A percentile compares a stretch with the other conserved stretches of the same genome.
Evolutionary conservation across 1,140 invertebrate genomes (phyloP).

Genomic region (Rhopalosiphum padi): DNA sequence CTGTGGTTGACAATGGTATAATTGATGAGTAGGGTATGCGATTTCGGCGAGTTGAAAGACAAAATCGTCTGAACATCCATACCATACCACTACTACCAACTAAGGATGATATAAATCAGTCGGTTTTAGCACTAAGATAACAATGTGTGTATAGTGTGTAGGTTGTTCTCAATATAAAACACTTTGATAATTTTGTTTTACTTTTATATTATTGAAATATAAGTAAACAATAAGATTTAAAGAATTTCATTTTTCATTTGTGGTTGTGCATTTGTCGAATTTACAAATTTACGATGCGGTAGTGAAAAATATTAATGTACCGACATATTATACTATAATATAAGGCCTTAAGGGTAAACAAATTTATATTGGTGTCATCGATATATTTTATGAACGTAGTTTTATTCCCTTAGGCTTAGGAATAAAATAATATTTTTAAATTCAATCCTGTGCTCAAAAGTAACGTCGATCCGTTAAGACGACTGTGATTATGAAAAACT

Average conservation of each 20-base stretch:
- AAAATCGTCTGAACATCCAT: neutral
- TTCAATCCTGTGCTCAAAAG: too few relatives aligned
- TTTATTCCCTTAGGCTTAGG: neutral
- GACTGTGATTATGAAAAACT: neutral
- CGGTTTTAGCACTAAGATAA: neutral
- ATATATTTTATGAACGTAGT: neutral
- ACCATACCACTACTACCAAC: neutral
- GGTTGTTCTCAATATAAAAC: too few relatives aligned
- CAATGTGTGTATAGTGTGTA: too few relatives aligned
- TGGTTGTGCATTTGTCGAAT: too few relatives aligned
- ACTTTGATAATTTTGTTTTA: neutral
- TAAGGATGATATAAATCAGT: neutral
- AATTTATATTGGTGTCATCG: neutral
- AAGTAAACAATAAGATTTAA: neutral
- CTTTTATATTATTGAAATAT: neutral
- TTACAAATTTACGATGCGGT: too few relatives aligned
- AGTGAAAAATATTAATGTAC: neutral
- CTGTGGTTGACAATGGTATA: neutral
- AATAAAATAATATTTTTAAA: neutral
- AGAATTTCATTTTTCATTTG: too few relatives aligned
- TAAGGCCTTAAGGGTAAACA: too few relatives aligned
- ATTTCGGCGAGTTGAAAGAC: neutral
- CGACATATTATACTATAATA: neutral
- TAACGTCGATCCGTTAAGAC: neutral
- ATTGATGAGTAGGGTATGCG: neutral